Evolutionary conservation across 2,113 vertebrate species (phyloP).

Genomic region (Phainopepla nitens): DNA sequence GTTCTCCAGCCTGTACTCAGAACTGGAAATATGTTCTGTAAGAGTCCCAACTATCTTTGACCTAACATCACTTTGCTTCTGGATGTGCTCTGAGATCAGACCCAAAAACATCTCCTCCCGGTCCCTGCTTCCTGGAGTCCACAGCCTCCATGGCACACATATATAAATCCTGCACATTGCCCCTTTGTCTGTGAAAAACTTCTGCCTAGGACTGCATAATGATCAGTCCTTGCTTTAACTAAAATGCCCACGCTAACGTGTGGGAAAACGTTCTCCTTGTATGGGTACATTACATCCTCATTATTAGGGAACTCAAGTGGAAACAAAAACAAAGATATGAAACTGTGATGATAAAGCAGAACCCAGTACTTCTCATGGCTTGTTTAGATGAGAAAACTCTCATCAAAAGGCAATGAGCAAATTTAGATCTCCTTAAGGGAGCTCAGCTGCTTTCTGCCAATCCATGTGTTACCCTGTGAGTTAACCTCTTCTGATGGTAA

Average conservation of each 20-base stretch:
- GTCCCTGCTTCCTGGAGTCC: neutral
- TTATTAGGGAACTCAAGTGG: neutral
- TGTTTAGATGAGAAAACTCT: neutral
- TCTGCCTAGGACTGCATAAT: neutral
- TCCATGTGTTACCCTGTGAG: neutral
- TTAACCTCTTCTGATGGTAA: neutral
- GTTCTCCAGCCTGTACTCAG: neutral
- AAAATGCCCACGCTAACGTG: neutral
- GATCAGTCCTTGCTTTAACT: neutral
- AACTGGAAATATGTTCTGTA: neutral
- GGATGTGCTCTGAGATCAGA: neutral
- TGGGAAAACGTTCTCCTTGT: neutral
- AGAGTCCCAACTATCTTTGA: neutral
- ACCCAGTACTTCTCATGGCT: neutral
- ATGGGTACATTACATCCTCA: neutral
- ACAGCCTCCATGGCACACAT: neutral
- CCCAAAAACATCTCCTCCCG: neutral
- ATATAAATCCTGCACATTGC: neutral
- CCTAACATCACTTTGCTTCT: neutral
- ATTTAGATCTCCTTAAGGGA: neutral
- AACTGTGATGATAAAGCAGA: neutral
- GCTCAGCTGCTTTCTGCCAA: neutral
- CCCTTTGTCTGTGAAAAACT: neutral
- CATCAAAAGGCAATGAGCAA: neutral
- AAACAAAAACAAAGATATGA: neutral